These are phyloP conservation scores for Oncorhynchus gorbuscha DNA, from an alignment of 2,113 vertebrate species.

Conservation along the genomic window DNA sequence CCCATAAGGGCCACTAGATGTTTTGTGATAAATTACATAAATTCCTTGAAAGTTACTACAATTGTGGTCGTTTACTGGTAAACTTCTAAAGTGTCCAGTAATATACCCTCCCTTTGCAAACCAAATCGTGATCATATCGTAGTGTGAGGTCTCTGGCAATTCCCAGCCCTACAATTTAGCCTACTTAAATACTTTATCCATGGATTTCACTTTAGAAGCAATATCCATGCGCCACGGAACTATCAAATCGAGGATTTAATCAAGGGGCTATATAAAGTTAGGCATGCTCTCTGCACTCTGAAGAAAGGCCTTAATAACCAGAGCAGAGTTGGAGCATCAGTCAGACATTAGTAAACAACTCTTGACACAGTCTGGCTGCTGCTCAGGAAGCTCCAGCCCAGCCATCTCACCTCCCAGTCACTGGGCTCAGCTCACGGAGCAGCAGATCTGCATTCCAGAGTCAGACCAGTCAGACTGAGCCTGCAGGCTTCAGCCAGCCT, in stretches of 20 bases:
- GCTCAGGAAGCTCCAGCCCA: not conserved
- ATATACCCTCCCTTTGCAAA: too few species aligned
- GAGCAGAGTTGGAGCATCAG: not conserved
- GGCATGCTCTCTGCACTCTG: not conserved
- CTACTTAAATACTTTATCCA: not conserved
- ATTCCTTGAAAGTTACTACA: too few species aligned
- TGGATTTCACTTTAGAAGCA: constrained; percentile 1
- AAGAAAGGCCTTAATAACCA: too few species aligned
- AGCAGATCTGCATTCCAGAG: not conserved
- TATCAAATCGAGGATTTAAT: not conserved
- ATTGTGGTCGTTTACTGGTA: too few species aligned
- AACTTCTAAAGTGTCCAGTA: too few species aligned
- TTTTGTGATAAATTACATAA: too few species aligned
- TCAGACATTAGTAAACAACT: constrained; percentile 12
- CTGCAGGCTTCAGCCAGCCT: not conserved
- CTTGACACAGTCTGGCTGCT: not conserved
- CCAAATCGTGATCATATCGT: too few species aligned
- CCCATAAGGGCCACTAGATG: too few species aligned
- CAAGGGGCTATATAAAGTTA: not conserved
- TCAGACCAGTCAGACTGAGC: not conserved
- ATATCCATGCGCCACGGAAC: not conserved
- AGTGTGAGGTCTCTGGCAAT: too few species aligned
- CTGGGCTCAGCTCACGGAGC: not conserved
- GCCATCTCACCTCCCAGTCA: not conserved
- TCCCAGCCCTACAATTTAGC: too few species aligned